Base-by-base conservation (phyloP, 2,797 vertebrate species). In the Spinus olivaceus region DNA sequence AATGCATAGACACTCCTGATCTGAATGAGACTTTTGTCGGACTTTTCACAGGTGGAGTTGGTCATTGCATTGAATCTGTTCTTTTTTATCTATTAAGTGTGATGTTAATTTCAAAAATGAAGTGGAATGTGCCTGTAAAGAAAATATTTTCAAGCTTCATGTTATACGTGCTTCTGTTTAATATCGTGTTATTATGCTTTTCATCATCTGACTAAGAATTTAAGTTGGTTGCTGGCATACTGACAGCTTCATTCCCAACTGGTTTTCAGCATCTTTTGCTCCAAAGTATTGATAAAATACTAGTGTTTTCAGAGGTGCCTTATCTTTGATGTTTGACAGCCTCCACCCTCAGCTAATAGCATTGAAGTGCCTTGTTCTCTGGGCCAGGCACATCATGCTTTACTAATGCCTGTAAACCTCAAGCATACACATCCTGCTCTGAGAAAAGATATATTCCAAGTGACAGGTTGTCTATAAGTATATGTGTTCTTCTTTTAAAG, bases 401-500 rank as follows among this genome's bases (percentile, higher is more conserved):
- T 67, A 64, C 66, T 57, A 74, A 65, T 59, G 49, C 53, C 53
- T 86, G 9, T 70, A 93, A 89, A 82, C 46, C 19, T 80, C 67
- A 85, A 81, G n/a, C 61, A 69, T 81, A 41, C 73, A 79, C 44
- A 67, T 82, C 37, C n/a, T 88, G 53, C 73, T 80, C 81, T 95
- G 65, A 81, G 54, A 84, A 71, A 18, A 79, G 12, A 42, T 73
- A 6, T n/a, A 89, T 95, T 92, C 24, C 24, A 63, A 92, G 81
- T 93, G 94, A 81, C 86, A 94, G 50, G 14, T 81, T 95, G 92
- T 93, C 92, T 49, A 14, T 94, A 88, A 88, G 56, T 33, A 33
- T 87, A 16, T 72, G 10, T 59, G 18, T 90, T 80, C 16, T 77
- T 90, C 37, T 39, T 73, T 82, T 49, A 74, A 84, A 74, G 47